phyloP scores from a whole-genome alignment of 2,113 vertebrate genomes.

The Polypterus senegalus region DNA sequence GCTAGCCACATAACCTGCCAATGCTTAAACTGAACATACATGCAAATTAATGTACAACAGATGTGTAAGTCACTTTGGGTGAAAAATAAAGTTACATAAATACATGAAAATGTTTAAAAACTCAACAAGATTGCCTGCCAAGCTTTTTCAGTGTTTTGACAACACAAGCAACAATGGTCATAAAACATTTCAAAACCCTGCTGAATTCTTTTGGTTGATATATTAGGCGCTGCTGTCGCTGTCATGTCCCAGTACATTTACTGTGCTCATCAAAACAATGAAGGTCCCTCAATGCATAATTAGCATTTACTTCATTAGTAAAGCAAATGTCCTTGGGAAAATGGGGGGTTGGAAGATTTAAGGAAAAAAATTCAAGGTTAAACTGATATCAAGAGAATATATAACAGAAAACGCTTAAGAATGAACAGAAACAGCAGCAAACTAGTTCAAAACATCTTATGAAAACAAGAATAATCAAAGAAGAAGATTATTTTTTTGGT shows the following conservation, averaged over 20 bases:
- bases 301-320: conserved; percentile 15
- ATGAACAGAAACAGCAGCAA: neutral
- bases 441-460: neutral
- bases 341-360: neutral
- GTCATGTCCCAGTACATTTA: conserved; percentile 4
- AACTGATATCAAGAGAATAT: conserved; percentile 1
- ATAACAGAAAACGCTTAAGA: neutral
- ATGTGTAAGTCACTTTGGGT: too few relatives aligned
- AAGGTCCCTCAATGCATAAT: conserved; percentile 14
- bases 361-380: neutral
- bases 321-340: neutral
- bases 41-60: too few relatives aligned
- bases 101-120: too few relatives aligned
- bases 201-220: neutral
- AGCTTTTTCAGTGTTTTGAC: neutral
- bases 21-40: too few relatives aligned
- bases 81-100: too few relatives aligned
- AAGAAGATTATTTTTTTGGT: neutral
- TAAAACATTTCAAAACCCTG: neutral
- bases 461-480: too few relatives aligned
- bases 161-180: neutral
- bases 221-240: neutral
- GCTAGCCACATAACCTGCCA: too few relatives aligned
- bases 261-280: conserved; percentile 11
- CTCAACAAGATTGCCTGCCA: too few relatives aligned